These are phyloP conservation scores for Syngnathus floridae DNA, from an alignment of 2,113 vertebrate species.

Conservation along the genomic window DNA sequence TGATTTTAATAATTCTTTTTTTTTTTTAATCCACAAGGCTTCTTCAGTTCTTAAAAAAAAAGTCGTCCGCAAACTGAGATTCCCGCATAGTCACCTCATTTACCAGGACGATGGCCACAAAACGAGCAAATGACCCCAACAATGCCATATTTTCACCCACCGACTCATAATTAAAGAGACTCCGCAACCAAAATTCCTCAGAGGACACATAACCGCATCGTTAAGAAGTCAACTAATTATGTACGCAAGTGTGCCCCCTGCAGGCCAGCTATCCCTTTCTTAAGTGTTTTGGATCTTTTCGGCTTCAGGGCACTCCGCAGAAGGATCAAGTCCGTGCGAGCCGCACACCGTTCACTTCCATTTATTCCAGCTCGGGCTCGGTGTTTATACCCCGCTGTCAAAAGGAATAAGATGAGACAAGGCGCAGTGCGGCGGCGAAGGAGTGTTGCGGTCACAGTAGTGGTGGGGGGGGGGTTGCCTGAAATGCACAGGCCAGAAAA, in stretches of 20 bases:
- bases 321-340: conserved; percentile 25
- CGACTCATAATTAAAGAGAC: background rate
- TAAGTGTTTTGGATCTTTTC: background rate
- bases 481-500: background rate
- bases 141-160: no score
- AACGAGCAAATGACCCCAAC: no score
- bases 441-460: conserved; percentile 25
- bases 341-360: conserved; percentile 16
- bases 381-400: conserved; percentile 47
- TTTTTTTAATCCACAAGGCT: no score
- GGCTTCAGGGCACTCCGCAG: conserved; percentile 14
- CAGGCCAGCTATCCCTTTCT: background rate
- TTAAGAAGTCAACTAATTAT: background rate
- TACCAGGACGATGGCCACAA: no score
- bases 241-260: background rate
- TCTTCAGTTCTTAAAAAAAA: no score
- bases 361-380: conserved; percentile 29
- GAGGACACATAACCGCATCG: background rate
- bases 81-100: no score
- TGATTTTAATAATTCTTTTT: no score
- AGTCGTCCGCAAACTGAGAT: no score
- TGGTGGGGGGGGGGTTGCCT: background rate
- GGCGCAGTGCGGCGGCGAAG: conserved; percentile 23
- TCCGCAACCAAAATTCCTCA: background rate
- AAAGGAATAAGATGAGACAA: conserved; percentile 39